Evolutionary conservation across 2,113 vertebrate genomes (phyloP).

Genomic region (Lepus americanus): DNA sequence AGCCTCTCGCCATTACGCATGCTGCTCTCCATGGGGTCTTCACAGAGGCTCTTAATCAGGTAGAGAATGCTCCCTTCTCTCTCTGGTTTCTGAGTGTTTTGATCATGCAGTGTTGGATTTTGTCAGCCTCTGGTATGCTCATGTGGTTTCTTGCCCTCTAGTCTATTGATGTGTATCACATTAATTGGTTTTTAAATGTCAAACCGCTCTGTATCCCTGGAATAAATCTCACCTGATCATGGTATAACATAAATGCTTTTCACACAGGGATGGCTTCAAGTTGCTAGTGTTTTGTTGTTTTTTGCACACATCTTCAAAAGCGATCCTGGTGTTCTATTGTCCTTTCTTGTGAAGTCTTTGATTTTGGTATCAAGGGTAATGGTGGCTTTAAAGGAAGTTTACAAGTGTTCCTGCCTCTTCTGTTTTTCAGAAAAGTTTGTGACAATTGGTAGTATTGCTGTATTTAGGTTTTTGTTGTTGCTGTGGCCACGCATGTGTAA

Average conservation of each 20-base stretch:
- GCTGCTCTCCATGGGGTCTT: background rate
- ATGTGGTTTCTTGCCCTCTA: background rate
- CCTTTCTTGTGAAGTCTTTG: background rate
- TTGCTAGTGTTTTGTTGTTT: background rate
- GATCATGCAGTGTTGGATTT: background rate
- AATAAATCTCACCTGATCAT: background rate
- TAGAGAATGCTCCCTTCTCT: background rate
- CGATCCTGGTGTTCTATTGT: background rate
- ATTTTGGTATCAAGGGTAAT: background rate
- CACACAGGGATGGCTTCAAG: background rate
- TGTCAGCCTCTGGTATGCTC: background rate
- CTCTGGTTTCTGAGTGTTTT: background rate
- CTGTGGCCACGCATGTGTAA: background rate
- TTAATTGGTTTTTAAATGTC: background rate
- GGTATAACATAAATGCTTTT: background rate
- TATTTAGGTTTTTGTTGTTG: background rate
- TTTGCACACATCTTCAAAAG: background rate
- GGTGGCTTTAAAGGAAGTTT: background rate
- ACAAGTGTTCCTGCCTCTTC: background rate
- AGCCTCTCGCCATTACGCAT: background rate
- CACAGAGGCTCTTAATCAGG: background rate
- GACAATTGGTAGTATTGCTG: background rate
- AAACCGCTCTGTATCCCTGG: background rate
- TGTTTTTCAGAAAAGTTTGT: background rate
- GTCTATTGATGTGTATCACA: background rate